These are phyloP conservation scores for Heteronetta atricapilla DNA, from an alignment of 2,113 vertebrate genomes.

Conservation along the genomic window DNA sequence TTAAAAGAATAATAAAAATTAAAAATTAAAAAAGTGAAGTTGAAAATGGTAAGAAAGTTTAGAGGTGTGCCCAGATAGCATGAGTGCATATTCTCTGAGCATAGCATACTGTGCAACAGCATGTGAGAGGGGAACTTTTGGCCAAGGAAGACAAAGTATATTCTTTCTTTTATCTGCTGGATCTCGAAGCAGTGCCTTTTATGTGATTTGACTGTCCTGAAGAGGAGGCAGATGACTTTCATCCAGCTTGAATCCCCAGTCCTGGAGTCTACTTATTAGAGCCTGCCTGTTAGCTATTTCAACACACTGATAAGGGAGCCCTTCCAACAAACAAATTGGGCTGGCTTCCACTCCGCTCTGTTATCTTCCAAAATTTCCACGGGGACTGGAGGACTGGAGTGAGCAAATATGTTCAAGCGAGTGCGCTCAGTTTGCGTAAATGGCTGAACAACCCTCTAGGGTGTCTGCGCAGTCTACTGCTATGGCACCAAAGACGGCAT, in stretches of 20 bases:
- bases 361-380: constrained; percentile 30
- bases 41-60: constrained; percentile 9
- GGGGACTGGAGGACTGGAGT: background rate
- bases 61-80: background rate
- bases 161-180: constrained; percentile 58
- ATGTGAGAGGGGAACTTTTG: constrained; percentile 56
- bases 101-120: constrained; percentile 60
- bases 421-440: constrained; percentile 21
- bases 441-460: background rate
- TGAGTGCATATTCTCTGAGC: background rate
- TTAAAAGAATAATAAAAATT: background rate
- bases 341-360: background rate
- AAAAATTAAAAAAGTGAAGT: background rate
- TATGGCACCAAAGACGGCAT: background rate
- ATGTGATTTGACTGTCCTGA: constrained; percentile 30
- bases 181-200: constrained; percentile 7
- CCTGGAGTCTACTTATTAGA: background rate
- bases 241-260: background rate
- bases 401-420: constrained; percentile 21
- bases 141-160: constrained; percentile 59
- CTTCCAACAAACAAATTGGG: constrained; percentile 38
- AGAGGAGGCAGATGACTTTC: background rate
- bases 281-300: background rate
- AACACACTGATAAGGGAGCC: background rate
- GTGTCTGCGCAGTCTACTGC: background rate